Evolutionary conservation across 2,888 invertebrate species (phyloP), one percentile per base, ranked within the genome.

Genomic region (Tachina grossa): DNA sequence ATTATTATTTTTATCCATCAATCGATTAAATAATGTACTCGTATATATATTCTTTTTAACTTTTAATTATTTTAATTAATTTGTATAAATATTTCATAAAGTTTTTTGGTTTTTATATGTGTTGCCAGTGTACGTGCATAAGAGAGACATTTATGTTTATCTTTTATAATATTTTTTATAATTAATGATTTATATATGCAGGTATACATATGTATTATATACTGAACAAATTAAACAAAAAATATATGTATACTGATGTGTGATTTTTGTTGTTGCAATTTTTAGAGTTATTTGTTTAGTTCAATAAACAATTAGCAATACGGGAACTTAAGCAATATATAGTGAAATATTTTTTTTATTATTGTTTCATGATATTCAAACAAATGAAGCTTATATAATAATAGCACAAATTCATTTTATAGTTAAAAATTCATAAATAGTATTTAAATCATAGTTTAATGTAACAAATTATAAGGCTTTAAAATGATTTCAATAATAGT

Each of bases 371-470:
- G 22, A 45, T 65, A 22, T 3, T n/a, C 9, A 49, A 66, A 66
- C 16, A 43, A 43, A 61, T 43, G 41, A 68, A 75, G 85, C 85
- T 85, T 85, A 85, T 61, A 82, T 45, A 72, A 55, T 85, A 82
- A 85, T 85, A 85, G 85, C 85, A 85, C 85, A 85, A 82, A 68
- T 85, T 66, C 22, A 53, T 76, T 68, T 43, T 76, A 22, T 69
- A 51, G 41, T 49, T 71, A 63, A 69, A 39, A 71, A 55, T 63
- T 63, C 16, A 53, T 6, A 31, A 6, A 31, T 31, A 22, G 22
- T 47, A 65, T 13, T 31, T 14, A 19, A 74, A 51, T 57, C 45
- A 47, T 19, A 41, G 5, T 22, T 31, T 31, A 16, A 61, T 45
- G 13, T 57, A 9, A 19, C 16, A 65, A 65, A 65, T 72, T 16